Evolutionary conservation across 2,113 vertebrate species (phyloP).

Genomic region (Oryzias javanicus): DNA sequence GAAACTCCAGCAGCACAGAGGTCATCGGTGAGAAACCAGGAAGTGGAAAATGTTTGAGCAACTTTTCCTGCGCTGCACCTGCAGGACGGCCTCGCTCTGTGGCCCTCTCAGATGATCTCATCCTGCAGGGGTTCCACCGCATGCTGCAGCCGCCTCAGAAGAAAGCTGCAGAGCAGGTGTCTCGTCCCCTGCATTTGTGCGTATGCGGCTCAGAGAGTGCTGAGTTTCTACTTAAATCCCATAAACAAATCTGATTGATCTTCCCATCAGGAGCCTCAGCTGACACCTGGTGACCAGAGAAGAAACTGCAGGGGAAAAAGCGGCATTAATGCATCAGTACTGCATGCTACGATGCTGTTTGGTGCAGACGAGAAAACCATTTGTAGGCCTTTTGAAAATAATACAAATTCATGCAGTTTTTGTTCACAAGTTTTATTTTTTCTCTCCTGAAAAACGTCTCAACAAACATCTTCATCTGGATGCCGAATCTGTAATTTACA

Average conservation of each 20-base stretch:
- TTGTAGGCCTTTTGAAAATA: too few relatives aligned
- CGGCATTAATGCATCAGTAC: too few relatives aligned
- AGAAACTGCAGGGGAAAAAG: slow-evolving; percentile 4
- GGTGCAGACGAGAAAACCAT: too few relatives aligned
- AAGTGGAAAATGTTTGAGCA: slow-evolving; percentile 27
- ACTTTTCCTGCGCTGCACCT: slow-evolving; percentile 33
- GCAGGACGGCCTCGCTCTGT: slow-evolving; percentile 40
- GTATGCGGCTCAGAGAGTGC: slow-evolving; percentile 13
- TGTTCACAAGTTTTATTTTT: neutral
- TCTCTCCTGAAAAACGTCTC: neutral
- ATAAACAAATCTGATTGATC: slow-evolving; percentile 57
- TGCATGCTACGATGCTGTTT: too few relatives aligned
- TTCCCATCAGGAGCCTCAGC: slow-evolving; percentile 34
- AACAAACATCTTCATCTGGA: neutral
- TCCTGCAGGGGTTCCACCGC: slow-evolving; percentile 66
- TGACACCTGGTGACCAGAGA: slow-evolving; percentile 48
- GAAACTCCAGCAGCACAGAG: slow-evolving; percentile 25
- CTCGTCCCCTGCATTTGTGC: slow-evolving; percentile 22
- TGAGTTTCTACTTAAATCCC: slow-evolving; percentile 14
- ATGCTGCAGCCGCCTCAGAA: slow-evolving; percentile 52
- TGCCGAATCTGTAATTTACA: slow-evolving; percentile 16
- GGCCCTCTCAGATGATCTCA: slow-evolving; percentile 70
- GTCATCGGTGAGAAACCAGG: slow-evolving; percentile 20
- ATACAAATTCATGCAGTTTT: too few relatives aligned
- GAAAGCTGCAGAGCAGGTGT: slow-evolving; percentile 66